Evolutionary conservation across 1,140 invertebrate species (phyloP).

Genomic region (Drosophila teissieri): DNA sequence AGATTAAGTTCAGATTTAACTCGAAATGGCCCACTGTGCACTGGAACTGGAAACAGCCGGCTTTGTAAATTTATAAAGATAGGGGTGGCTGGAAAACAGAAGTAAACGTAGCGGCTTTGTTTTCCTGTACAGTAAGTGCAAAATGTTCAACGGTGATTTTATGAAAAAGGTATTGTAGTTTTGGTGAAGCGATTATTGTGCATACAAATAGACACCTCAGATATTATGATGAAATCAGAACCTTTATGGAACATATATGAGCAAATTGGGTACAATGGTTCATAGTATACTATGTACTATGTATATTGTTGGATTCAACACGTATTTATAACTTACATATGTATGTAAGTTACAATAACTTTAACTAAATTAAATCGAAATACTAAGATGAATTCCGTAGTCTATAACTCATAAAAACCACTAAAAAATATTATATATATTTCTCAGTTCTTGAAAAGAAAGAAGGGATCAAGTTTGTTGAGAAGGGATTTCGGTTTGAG

Average conservation of each 20-base stretch:
- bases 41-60: slow-evolving; percentile 17
- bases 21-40: background rate
- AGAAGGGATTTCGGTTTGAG: slow-evolving; percentile 9
- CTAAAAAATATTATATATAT: too few species aligned
- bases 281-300: too few species aligned
- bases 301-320: too few species aligned
- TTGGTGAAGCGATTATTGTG: background rate
- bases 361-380: too few species aligned
- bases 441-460: background rate
- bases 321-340: too few species aligned
- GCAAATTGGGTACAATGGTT: background rate
- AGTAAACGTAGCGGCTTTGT: slow-evolving; percentile 27
- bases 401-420: too few species aligned
- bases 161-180: background rate
- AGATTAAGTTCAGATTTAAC: background rate
- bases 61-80: slow-evolving; percentile 1
- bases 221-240: too few species aligned
- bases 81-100: slow-evolving; percentile 30
- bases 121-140: slow-evolving; percentile 77
- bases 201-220: too few species aligned
- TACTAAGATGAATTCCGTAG: too few species aligned
- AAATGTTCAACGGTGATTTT: slow-evolving; percentile 55
- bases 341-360: too few species aligned
- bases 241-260: too few species aligned
- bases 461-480: slow-evolving; percentile 11